Evolutionary conservation across 2,113 vertebrate genomes (phyloP).

Genomic region (Lophura nycthemera): DNA sequence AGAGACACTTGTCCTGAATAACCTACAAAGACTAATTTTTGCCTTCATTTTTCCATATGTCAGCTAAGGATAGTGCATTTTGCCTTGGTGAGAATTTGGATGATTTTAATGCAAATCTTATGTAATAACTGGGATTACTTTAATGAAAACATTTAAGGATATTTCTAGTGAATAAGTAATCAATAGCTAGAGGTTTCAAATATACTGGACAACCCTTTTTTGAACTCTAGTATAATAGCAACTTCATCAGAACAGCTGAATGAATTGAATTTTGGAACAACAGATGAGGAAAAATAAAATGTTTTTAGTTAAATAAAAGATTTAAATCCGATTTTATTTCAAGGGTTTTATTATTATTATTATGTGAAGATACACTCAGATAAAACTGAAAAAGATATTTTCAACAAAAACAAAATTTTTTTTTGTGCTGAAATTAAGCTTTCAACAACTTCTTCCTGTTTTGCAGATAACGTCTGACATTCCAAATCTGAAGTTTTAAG

Average conservation of each 20-base stretch:
- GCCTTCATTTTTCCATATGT: neutral
- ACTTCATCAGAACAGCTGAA: neutral
- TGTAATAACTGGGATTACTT: neutral
- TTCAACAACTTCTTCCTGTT: neutral
- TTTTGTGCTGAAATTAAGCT: neutral
- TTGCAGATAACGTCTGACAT: neutral
- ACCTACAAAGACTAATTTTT: neutral
- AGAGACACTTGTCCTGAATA: neutral
- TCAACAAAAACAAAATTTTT: neutral
- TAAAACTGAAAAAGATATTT: neutral
- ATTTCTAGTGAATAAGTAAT: neutral
- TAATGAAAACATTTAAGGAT: neutral
- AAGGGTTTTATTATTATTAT: neutral
- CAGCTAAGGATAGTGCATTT: neutral
- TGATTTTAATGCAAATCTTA: slow-evolving; percentile 9
- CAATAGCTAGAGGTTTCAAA: neutral
- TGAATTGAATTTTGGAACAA: neutral
- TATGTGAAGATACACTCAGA: neutral
- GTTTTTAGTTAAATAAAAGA: neutral
- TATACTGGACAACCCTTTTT: neutral
- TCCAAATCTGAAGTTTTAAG: neutral
- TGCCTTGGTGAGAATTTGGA: neutral
- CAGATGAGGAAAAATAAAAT: neutral
- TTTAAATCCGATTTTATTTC: neutral
- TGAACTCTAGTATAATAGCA: neutral